Conservation (phyloP, 2,888 invertebrate genomes). For the Ormyrus thymus region DNA sequence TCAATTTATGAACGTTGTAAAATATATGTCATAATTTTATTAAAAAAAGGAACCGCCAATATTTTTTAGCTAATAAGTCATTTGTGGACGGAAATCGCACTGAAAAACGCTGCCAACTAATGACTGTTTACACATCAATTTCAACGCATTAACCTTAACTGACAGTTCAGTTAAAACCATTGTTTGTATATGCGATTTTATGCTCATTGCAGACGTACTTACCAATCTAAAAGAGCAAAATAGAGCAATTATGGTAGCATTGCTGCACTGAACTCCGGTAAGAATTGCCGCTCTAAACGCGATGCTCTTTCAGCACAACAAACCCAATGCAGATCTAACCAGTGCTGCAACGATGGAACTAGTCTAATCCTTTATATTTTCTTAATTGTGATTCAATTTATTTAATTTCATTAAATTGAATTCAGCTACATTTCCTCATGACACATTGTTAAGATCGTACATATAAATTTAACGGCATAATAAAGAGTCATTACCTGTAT, state of each 20-base stretch:
- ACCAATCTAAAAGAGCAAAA: constrained; percentile 35
- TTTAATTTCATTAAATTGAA: no score
- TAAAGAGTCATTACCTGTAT: no score
- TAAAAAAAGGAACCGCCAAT: no score
- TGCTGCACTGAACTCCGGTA: constrained; percentile 12
- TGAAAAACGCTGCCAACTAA: neutral
- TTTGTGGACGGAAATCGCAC: no score
- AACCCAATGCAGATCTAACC: constrained; percentile 39
- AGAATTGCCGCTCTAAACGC: constrained; percentile 17
- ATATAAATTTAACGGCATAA: no score
- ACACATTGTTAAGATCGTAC: no score
- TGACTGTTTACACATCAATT: constrained; percentile 22
- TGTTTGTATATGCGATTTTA: constrained; percentile 30
- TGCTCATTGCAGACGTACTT: constrained; percentile 7
- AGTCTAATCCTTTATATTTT: neutral
- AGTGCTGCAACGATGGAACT: neutral
- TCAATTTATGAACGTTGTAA: no score
- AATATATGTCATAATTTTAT: no score
- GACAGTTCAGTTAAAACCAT: constrained; percentile 5
- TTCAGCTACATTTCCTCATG: no score
- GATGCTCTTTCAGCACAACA: constrained; percentile 31
- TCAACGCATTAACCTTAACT: constrained; percentile 1
- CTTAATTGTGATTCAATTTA: neutral
- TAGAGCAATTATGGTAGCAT: constrained; percentile 31
- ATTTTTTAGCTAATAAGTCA: no score